Evolutionary conservation across 2,888 invertebrate species (phyloP).

Genomic region (Parapristionchus giblindavisi): DNA sequence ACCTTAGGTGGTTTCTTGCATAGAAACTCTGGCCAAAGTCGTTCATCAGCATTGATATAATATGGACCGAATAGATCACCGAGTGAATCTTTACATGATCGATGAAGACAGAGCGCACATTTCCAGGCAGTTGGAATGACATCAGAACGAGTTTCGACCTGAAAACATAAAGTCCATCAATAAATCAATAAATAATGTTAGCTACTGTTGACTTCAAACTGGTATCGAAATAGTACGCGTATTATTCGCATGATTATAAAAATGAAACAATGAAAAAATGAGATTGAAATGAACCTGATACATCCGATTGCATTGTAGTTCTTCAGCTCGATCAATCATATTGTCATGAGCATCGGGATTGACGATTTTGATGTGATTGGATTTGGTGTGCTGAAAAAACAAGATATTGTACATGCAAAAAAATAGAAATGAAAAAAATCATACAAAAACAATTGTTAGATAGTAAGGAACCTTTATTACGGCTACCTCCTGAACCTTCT

Average conservation of each 20-base stretch:
- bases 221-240: too few relatives aligned
- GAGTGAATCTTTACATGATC: constrained; percentile 33
- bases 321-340: constrained; percentile 45
- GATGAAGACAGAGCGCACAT: constrained; percentile 47
- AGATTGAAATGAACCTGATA: too few relatives aligned
- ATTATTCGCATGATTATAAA: too few relatives aligned
- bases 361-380: constrained; percentile 38
- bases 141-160: constrained; percentile 38
- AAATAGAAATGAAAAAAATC: not conserved
- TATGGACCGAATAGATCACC: constrained; percentile 53
- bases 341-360: constrained; percentile 47
- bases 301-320: constrained; percentile 45
- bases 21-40: constrained; percentile 48
- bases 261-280: too few relatives aligned
- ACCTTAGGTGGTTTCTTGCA: constrained; percentile 45
- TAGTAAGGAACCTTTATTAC: constrained; percentile 13
- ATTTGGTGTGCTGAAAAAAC: constrained; percentile 9
- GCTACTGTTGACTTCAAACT: too few relatives aligned
- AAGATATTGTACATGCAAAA: not conserved
- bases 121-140: constrained; percentile 34
- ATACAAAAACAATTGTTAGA: not conserved
- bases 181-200: too few relatives aligned
- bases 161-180: not conserved
- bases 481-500: constrained; percentile 16
- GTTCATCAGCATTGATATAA: constrained; percentile 41